Evolutionary conservation across 1,140 invertebrate genomes (phyloP), one percentile per base, ranked within the genome.

Genomic region (Bombus cullumanus): DNA sequence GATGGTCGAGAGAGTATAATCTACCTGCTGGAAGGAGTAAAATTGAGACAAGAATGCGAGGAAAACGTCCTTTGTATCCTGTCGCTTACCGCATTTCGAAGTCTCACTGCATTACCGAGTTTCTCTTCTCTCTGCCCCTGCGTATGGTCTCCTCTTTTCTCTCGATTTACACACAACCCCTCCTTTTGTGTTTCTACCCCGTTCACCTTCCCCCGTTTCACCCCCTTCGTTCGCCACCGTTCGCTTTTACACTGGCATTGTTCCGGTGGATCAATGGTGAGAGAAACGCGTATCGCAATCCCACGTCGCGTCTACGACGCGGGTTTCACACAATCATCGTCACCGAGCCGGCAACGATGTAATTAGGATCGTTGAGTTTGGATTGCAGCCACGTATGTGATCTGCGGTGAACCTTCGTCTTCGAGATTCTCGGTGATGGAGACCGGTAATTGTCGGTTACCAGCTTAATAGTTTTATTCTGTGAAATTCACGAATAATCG

Each of bases 41-140:
- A 79, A 79, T 79, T 22, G 75, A 79, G 39, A 43, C 5, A 18
- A 12, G 37, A 37, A 34, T 13, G 37, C 25, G 12, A 25, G 81
- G 72, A 47, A 66, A 59, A 59, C n/a, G 66, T 74, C 78, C 69
- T 85, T 81, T 81, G 68, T 80, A 57, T 53, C 53, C 78, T 66
- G 69, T 12, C 57, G 59, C 28, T 81, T 72, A 71, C 66, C n/a
- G 43, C 53, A n/a, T 39, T n/a, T 79, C 76, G n/a, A 25, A 85
- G 18, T 64, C 41, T 15, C 41, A 62, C 41, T 62, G 57, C 43
- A 39, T 74, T 68, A 59, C 68, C 25, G 59, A 34, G 41, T 64
- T 72, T 57, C 47, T 62, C 53, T n/a, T 25, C 59, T 43, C n/a
- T 15, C 31, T 31, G 34, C 47, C 53, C 37, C 22, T 53, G n/a